Evolutionary conservation across 2,113 vertebrate genomes (phyloP).

Genomic region (Daphoenositta chrysoptera): DNA sequence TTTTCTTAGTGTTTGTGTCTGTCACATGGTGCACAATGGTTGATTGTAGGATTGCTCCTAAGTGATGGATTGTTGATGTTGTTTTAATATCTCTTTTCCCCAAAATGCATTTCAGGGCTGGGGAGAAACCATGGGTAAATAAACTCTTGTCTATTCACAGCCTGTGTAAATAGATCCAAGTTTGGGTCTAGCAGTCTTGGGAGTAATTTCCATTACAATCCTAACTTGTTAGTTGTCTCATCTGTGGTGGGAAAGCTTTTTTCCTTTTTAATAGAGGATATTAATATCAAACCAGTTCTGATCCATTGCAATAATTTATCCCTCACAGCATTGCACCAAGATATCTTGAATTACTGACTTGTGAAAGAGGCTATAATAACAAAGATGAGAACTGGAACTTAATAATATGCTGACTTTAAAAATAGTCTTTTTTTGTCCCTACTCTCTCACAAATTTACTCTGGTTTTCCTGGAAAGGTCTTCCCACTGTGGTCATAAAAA

Average conservation of each 20-base stretch:
- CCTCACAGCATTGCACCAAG: background rate
- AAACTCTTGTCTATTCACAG: background rate
- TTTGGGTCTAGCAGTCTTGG: background rate
- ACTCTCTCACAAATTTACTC: background rate
- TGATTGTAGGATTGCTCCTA: background rate
- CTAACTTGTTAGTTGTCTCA: background rate
- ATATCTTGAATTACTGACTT: background rate
- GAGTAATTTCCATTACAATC: background rate
- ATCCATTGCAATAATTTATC: background rate
- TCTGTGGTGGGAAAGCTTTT: background rate
- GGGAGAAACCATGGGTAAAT: background rate
- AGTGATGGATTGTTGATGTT: background rate
- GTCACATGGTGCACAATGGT: conserved; percentile 6
- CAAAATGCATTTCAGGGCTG: background rate
- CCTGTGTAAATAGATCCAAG: background rate
- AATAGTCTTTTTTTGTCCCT: background rate
- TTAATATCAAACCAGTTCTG: background rate
- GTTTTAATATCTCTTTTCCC: background rate
- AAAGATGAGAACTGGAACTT: background rate
- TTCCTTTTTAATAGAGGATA: background rate
- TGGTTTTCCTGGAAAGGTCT: background rate
- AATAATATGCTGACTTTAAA: background rate
- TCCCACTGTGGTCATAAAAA: background rate
- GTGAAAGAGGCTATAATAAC: background rate
- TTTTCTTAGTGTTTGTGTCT: background rate